Conservation (phyloP, 2,797 vertebrate species). For the Phataginus tetradactyla region DNA sequence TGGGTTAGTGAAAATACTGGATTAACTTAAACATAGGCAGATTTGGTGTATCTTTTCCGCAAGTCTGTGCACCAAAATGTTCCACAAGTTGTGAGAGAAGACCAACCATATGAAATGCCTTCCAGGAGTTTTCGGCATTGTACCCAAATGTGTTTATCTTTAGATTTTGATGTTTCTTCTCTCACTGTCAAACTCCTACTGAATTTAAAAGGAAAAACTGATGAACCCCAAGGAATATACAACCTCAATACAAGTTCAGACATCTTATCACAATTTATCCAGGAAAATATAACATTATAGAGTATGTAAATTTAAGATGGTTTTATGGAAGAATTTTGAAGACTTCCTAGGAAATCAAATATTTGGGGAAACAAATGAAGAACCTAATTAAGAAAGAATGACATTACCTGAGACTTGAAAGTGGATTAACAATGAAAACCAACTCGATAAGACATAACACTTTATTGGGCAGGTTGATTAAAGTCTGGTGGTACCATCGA, state of each 20-base stretch:
- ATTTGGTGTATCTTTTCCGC: not conserved
- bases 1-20: not conserved
- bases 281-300: not conserved
- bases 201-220: slow-evolving; percentile 16
- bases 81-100: not conserved
- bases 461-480: not conserved
- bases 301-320: not conserved
- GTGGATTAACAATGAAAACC: slow-evolving; percentile 26
- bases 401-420: slow-evolving; percentile 11
- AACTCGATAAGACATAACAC: not conserved
- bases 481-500: not conserved
- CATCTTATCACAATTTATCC: not conserved
- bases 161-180: not conserved
- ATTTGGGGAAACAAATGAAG: not conserved
- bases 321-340: slow-evolving; percentile 29
- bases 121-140: not conserved
- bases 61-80: not conserved
- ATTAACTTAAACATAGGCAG: not conserved
- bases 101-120: not conserved
- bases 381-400: slow-evolving; percentile 21
- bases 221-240: not conserved
- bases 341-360: slow-evolving; percentile 21
- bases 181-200: not conserved
- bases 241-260: not conserved
- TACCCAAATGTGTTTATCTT: not conserved